Conservation (phyloP, 2,797 vertebrate species). For the Semotilus atromaculatus region DNA sequence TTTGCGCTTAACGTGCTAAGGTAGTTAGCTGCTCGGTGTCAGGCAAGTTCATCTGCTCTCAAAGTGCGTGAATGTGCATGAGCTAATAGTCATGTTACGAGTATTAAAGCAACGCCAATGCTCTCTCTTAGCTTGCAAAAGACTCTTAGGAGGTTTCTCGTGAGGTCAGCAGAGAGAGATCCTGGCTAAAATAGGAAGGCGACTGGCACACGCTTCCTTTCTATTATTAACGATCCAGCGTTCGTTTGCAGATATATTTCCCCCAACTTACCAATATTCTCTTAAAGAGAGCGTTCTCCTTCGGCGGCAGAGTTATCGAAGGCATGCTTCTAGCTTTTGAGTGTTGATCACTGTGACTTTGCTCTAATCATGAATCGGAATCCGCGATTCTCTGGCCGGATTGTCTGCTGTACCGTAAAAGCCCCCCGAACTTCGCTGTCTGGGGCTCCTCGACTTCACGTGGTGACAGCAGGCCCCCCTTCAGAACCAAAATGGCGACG, state of each 20-base stretch:
- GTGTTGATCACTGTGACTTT: conserved; percentile 49
- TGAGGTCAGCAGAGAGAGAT: conserved; percentile 7
- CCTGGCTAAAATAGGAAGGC: conserved; percentile 42
- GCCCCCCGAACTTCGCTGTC: conserved; percentile 65
- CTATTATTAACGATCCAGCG: conserved; percentile 39
- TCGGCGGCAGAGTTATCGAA: conserved; percentile 93
- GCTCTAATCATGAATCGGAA: conserved; percentile 46
- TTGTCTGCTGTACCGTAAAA: conserved; percentile 14
- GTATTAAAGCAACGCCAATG: neutral
- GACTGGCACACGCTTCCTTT: conserved; percentile 36
- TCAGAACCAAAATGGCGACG: conserved; percentile 84
- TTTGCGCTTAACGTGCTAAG: conserved; percentile 15
- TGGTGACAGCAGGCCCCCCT: conserved; percentile 78
- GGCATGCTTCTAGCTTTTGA: conserved; percentile 83
- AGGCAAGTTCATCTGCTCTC: conserved; percentile 9
- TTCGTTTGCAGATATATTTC: conserved; percentile 6
- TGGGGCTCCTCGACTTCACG: conserved; percentile 76
- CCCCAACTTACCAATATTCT: conserved; percentile 90
- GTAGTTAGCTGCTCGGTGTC: conserved; percentile 9
- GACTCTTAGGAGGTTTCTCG: neutral
- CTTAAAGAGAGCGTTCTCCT: conserved; percentile 98
- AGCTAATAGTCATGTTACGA: conserved; percentile 30
- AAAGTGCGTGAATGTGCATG: conserved; percentile 20
- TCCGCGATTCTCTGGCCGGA: conserved; percentile 47
- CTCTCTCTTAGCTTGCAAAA: neutral